Percentiles rank a stretch among this genome's conserved stretches.
phyloP scores from a whole-genome alignment of 1,140 invertebrate species.

The Lordiphosa collinella region DNA sequence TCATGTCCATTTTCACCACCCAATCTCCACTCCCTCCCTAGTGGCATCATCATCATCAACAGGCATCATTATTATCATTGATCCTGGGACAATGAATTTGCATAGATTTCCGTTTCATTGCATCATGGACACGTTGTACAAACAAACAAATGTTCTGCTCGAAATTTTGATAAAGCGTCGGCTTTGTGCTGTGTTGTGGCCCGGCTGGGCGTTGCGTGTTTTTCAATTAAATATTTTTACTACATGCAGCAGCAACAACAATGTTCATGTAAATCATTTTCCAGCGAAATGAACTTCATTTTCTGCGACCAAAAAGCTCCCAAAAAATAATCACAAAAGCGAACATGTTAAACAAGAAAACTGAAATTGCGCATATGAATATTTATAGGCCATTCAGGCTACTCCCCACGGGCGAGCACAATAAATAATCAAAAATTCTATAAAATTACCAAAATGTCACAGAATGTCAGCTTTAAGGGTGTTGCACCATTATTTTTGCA shows the following conservation, averaged over 20 bases:
- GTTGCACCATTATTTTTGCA: neutral
- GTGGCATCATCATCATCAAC: constrained; percentile 1
- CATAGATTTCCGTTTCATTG: constrained; percentile 55
- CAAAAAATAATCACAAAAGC: constrained; percentile 19
- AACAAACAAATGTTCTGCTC: constrained; percentile 39
- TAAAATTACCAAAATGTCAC: constrained; percentile 67
- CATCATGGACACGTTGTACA: constrained; percentile 18
- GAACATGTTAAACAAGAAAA: constrained; percentile 35
- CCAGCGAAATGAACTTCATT: constrained; percentile 64
- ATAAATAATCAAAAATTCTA: constrained; percentile 76
- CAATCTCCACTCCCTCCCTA: too few species aligned
- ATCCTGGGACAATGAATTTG: constrained; percentile 41
- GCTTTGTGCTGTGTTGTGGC: neutral
- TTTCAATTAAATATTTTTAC: constrained; percentile 67
- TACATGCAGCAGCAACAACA: constrained; percentile 34
- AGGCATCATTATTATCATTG: constrained; percentile 38
- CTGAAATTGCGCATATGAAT: constrained; percentile 63
- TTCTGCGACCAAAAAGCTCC: constrained; percentile 14
- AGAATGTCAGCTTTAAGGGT: constrained; percentile 34
- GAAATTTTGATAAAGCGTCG: constrained; percentile 22
- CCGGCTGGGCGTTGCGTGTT: constrained; percentile 33
- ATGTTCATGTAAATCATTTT: constrained; percentile 72
- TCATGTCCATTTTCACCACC: too few species aligned
- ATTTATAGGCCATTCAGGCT: constrained; percentile 52
- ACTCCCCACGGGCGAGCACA: constrained; percentile 26